Evolutionary conservation across 2,797 vertebrate genomes (phyloP).

Genomic region (Oceanodroma leucorhoa): DNA sequence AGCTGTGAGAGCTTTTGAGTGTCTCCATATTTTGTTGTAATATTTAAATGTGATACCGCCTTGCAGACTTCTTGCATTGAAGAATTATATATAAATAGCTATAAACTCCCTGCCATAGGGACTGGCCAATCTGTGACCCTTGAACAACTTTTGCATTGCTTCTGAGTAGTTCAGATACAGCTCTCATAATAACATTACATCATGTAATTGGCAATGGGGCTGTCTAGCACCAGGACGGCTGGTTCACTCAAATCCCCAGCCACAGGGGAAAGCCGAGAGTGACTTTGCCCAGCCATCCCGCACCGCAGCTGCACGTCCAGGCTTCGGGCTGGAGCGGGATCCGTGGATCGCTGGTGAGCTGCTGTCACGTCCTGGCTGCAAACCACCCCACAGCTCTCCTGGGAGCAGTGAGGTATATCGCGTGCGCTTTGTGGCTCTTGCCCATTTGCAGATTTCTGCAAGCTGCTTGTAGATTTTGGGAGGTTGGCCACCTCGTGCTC

Average conservation of each 20-base stretch:
- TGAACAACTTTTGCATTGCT: not conserved
- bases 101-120: not conserved
- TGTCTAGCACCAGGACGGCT: not conserved
- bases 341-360: rapidly evolving
- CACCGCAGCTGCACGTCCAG: rapidly evolving
- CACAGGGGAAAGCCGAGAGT: not conserved
- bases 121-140: not conserved
- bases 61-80: not conserved
- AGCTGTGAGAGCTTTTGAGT: not conserved
- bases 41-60: not conserved
- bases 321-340: not conserved
- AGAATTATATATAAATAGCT: not conserved
- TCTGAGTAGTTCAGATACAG: not conserved
- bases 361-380: not conserved
- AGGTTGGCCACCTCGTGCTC: not conserved
- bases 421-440: rapidly evolving
- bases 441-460: not conserved
- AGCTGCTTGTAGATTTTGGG: not conserved
- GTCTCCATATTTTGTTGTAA: not conserved
- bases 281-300: not conserved
- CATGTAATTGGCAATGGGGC: not conserved
- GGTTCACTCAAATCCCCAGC: not conserved
- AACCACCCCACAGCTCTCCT: not conserved
- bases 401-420: rapidly evolving
- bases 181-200: not conserved